A percentile compares a stretch with the other conserved stretches of the same genome.
Conservation (phyloP, 2,888 invertebrate species). For the Hesperia comma region DNA sequence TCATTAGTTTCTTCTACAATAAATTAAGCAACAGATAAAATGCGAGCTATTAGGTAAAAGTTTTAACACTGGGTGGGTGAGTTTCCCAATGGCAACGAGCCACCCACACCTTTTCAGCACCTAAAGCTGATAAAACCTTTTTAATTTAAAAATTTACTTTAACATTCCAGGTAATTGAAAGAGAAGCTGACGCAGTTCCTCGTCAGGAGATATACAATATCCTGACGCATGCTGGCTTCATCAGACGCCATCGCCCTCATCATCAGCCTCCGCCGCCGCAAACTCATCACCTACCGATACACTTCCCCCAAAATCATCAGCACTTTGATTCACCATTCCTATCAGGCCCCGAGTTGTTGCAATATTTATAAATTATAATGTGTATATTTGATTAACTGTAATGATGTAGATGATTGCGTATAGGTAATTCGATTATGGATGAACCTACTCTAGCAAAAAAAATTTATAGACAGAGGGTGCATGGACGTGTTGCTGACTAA, state of each 20-base stretch:
- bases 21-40: too few relatives aligned
- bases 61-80: too few relatives aligned
- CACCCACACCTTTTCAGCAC: too few relatives aligned
- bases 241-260: slow-evolving; percentile 54
- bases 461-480: too few relatives aligned
- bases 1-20: too few relatives aligned
- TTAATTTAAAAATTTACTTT: neutral
- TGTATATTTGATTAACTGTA: neutral
- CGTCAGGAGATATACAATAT: slow-evolving; percentile 86
- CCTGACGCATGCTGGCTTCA: slow-evolving; percentile 86
- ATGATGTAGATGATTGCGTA: too few relatives aligned
- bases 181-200: slow-evolving; percentile 85
- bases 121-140: too few relatives aligned
- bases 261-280: slow-evolving; percentile 44
- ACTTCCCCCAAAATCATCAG: slow-evolving; percentile 33
- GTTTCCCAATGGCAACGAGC: too few relatives aligned
- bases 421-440: too few relatives aligned
- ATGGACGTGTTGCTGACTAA: too few relatives aligned
- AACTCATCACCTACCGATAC: slow-evolving; percentile 39
- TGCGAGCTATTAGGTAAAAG: too few relatives aligned
- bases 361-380: slow-evolving; percentile 53
- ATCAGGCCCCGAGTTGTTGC: slow-evolving; percentile 62
- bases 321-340: slow-evolving; percentile 48
- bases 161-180: slow-evolving; percentile 73
- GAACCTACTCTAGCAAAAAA: too few relatives aligned